Conservation (phyloP, 2,113 vertebrate species). For the Calonectris borealis region DNA sequence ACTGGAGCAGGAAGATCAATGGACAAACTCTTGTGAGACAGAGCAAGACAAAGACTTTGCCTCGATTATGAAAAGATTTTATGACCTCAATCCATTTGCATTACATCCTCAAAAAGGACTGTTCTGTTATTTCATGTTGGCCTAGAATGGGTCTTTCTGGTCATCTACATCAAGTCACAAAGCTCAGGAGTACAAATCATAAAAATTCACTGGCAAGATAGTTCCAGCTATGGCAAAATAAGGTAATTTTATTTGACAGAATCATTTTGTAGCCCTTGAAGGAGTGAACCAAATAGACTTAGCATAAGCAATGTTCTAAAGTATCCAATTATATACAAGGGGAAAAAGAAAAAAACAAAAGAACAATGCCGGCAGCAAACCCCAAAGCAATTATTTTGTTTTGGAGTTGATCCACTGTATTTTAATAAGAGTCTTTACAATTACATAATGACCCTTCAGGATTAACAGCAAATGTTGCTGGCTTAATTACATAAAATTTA, state of each 20-base stretch:
- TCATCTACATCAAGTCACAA: background rate
- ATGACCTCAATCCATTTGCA: background rate
- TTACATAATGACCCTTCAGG: background rate
- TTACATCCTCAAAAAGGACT: background rate
- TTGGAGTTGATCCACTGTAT: background rate
- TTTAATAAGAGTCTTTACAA: constrained; percentile 4
- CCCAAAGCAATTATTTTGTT: background rate
- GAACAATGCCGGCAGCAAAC: background rate
- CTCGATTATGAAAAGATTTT: background rate
- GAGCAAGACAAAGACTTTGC: background rate
- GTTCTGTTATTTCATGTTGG: background rate
- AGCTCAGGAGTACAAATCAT: background rate
- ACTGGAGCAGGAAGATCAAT: background rate
- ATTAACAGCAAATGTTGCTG: background rate
- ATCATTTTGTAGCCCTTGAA: background rate
- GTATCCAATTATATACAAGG: background rate
- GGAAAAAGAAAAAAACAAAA: background rate
- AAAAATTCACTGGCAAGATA: background rate
- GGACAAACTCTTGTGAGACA: background rate
- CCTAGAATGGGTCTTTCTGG: background rate
- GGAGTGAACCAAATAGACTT: background rate
- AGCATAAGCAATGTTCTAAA: background rate
- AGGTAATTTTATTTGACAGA: background rate
- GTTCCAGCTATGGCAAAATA: background rate
- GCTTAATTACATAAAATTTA: background rate